Evolutionary conservation across 2,888 invertebrate genomes (phyloP), one percentile per base, ranked within the genome.

Genomic region (Lagria hirta): DNA sequence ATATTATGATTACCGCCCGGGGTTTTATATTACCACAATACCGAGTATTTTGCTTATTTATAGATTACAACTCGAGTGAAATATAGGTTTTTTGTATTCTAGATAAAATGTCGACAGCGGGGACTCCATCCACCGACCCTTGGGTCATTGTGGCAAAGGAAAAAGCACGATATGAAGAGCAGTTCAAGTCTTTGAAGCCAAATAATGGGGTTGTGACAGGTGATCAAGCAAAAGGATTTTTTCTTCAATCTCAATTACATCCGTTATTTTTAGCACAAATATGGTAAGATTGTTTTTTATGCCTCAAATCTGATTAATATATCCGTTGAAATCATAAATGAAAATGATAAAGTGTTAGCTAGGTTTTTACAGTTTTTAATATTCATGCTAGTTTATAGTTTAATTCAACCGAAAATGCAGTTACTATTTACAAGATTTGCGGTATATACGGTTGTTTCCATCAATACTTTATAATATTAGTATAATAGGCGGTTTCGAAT

Each of bases 191-290:
- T 46, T 76, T 97, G 4, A 89, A 89, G 33, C 96, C 96, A 0
- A 76, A 83, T 20, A 86, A 85, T 69, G 96, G 95, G 2, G 81
- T 87, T 60, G 83, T 98, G 7, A 92, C 91, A 10, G 97, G 94
- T 1, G 89, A 87, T 41, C 93, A 94, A 66, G 98, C 96, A 0
- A 92, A 96, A 72, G 84, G 88, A 33, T 93, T 98, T 68, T 84
- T 99, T 66, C 73, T 98, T 49, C 75, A 85, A 74, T 94, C 96
- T 1, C 93, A 94, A 64, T 76, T 99, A 49, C 90, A 95, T 3
- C 91, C 95, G 0, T 77, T 83, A 2, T 75, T 93, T 35, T 77
- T 99, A 24, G 97, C 96, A 2, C 89, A 95, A 69, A 96, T 99
- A 71, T 99, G 99, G 98, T 90, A 80, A 72, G 70, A 50, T 37